Base-by-base conservation (phyloP, 2,113 vertebrate genomes). In the Myiozetetes cayanensis region DNA sequence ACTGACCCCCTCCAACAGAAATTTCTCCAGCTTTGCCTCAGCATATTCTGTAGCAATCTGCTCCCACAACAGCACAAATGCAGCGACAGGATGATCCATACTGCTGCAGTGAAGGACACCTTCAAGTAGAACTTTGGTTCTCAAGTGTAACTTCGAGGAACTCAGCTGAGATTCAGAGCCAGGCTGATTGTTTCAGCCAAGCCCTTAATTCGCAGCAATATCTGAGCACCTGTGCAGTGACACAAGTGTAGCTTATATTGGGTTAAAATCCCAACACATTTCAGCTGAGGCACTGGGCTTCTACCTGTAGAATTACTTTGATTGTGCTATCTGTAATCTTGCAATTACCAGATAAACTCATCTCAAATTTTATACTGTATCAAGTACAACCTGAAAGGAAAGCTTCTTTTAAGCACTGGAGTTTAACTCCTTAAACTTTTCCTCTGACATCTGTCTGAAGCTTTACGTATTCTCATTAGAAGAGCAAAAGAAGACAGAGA, bases 401-500 rank as follows among this genome's bases (percentile, higher is more conserved):
- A 92, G 37, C 43, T 93, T 39, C 68, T 96, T 95, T 85, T 72
- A 91, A 84, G 71, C 37, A 81, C 6, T 41, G 5, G 35, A 53
- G 11, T 84, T 75, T 72, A 95, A 80, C 46, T 87, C 59, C 81
- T 33, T 87, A 86, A 92, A 84, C 24, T 16, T 46, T 30, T 93
- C 62, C 68, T 78, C 88, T 90, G 62, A 67, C 44, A 95, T 88
- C 44, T 93, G 43, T 25, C 68, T 85, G 67, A 95, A 93, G 80
- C 49, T 95, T 87, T 70, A 58, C 14, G 56, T 85, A 67, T 74
- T 71, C 43, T 25, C 33, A 66, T 85, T 74, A 94, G 75, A 95
- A 95, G 89, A 75, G 28, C 55, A 93, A 91, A 94, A 89, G 39
- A 82, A 14, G 27, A 63, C 73, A 72, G n/a, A 85, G 72, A 49